A percentile compares a stretch with the other conserved stretches of the same genome.
These are phyloP conservation scores for Microcebus jonahi DNA, from an alignment of 2,113 vertebrate species.

Conservation along the genomic window DNA sequence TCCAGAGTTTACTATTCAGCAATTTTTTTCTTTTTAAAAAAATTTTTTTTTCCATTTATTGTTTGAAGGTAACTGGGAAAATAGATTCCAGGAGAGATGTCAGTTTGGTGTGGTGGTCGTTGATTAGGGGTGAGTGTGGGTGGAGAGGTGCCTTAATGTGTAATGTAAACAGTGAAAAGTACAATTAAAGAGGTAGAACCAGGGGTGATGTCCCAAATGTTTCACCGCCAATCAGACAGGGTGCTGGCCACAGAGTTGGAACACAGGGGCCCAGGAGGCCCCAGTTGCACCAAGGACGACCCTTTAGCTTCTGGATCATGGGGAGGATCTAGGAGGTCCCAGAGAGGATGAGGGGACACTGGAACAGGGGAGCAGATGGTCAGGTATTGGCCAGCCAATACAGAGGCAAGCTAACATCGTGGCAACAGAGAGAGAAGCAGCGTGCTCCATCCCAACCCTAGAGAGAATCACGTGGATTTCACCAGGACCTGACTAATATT, in stretches of 20 bases:
- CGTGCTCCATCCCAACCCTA: not conserved
- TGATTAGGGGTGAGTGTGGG: not conserved
- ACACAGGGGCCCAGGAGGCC: not conserved
- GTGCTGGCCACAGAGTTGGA: not conserved
- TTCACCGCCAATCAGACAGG: not conserved
- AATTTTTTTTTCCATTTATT: not conserved
- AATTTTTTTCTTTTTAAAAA: not conserved
- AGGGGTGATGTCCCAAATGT: not conserved
- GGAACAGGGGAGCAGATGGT: not conserved
- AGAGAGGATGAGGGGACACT: not conserved
- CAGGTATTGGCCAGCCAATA: not conserved
- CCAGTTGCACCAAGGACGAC: not conserved
- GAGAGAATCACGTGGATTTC: not conserved
- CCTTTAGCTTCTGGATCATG: not conserved
- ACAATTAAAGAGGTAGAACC: not conserved
- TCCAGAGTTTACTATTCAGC: not conserved
- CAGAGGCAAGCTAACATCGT: not conserved
- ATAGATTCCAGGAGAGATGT: not conserved
- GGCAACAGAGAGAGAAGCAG: not conserved
- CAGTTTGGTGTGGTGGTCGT: not conserved
- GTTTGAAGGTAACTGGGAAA: not conserved
- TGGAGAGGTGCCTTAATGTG: not conserved
- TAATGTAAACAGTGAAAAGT: not conserved
- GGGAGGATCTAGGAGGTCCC: not conserved
- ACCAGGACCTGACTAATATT: not conserved